Conservation (phyloP, 1,140 invertebrate species). For the Brachionus manjavacas region DNA sequence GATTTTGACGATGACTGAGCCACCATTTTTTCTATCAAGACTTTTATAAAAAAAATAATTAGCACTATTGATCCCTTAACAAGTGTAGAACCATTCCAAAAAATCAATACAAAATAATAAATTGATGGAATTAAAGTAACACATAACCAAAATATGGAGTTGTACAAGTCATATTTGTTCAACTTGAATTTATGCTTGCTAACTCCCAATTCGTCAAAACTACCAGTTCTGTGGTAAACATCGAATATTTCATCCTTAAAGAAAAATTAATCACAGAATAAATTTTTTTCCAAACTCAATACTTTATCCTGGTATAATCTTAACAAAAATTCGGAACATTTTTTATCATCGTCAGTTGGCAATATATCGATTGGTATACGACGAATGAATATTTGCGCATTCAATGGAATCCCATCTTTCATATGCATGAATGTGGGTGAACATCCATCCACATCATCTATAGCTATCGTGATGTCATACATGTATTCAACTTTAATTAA, state of each 20-base stretch:
- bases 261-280: neutral
- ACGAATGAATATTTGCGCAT: conserved; percentile 47
- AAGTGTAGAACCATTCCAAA: conserved; percentile 3
- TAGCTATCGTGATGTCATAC: conserved; percentile 9
- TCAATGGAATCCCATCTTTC: neutral
- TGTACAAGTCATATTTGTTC: conserved; percentile 47
- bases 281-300: conserved; percentile 38
- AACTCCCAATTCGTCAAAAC: conserved; percentile 47
- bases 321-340: conserved; percentile 73
- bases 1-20: conserved; percentile 10
- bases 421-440: neutral
- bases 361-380: conserved; percentile 74
- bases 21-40: conserved; percentile 19
- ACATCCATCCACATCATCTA: conserved; percentile 25
- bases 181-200: conserved; percentile 44
- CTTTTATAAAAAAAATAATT: neutral
- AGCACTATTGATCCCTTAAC: neutral
- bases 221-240: conserved; percentile 48
- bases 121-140: conserved; percentile 50
- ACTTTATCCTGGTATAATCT: conserved; percentile 74
- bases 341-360: conserved; percentile 70
- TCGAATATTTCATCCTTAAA: conserved; percentile 54
- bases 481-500: conserved; percentile 12
- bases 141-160: conserved; percentile 50
- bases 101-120: conserved; percentile 45